Evolutionary conservation across 2,113 vertebrate species (phyloP), one percentile per base, ranked within the genome.

Genomic region (Hystrix cristata): DNA sequence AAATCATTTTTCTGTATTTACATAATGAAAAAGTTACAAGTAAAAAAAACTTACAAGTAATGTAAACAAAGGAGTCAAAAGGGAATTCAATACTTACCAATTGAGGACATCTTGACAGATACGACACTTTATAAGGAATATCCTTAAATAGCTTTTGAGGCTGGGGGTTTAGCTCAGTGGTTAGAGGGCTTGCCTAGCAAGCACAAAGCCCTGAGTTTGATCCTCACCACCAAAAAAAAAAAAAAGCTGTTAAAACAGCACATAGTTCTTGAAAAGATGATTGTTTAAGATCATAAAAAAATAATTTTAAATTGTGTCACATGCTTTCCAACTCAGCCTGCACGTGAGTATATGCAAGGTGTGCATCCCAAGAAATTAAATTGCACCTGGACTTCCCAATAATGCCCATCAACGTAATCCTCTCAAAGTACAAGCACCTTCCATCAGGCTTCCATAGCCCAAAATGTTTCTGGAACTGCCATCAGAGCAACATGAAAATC

Each of bases 1-100:
- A 95, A 91, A 93, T 92, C 93, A 93, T 95, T 97, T 96, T 96
- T 98, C 91, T 95, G 53, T 92, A 96, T 96, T 95, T 97, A 94
- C 79, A 85, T 95, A 95, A 97, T 97, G 85, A 96, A 97, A 96
- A 96, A 94, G 34, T 87, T 46, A 38, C 34, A 87, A 80, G 69
- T 82, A 82, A 93, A 38, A 38, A 38, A 38, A 96, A 94, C n/a
- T 87, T 46, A 38, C 34, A 87, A 80, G 69, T 82, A 82, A 93
- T 80, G 43, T 72, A 72, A 97, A 89, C 69, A 87, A 95, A 92
- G 46, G 86, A 90, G 59, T 97, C 87, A 90, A 95, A 94, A 76
- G 51, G 64, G 34, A 96, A 92, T 95, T 92, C 83, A 90, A 67
- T 38, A 80, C 46, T 34, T 5, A 90, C 83, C 43, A 72, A 86